Conservation (phyloP, 2,888 invertebrate genomes). For the Helicoverpa assulta region DNA sequence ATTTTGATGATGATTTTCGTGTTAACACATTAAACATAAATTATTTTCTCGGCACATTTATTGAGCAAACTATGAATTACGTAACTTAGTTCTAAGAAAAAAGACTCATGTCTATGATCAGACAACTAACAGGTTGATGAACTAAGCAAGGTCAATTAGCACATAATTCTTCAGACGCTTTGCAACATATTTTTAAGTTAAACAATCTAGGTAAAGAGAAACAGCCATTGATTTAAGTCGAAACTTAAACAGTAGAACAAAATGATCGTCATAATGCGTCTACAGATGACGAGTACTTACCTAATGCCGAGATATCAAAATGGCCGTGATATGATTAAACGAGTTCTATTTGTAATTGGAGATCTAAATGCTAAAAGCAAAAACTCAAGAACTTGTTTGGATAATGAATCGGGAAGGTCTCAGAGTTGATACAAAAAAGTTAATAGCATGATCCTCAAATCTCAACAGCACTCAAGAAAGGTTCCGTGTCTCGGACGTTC, state of each 20-base stretch:
- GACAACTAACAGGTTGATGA: slow-evolving; percentile 5
- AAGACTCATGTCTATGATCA: neutral
- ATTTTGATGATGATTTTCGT: too few species aligned
- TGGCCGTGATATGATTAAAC: slow-evolving; percentile 72
- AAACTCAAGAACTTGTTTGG: slow-evolving; percentile 12
- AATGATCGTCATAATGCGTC: slow-evolving; percentile 75
- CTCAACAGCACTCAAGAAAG: slow-evolving; percentile 43
- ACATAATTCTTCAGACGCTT: slow-evolving; percentile 48
- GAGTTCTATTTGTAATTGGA: slow-evolving; percentile 69
- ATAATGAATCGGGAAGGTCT: slow-evolving; percentile 12
- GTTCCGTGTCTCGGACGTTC: slow-evolving; percentile 36
- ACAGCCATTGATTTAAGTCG: slow-evolving; percentile 76
- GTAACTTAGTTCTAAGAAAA: too few species aligned
- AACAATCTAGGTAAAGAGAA: slow-evolving; percentile 67
- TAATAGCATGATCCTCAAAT: slow-evolving; percentile 40
- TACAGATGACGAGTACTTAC: slow-evolving; percentile 67
- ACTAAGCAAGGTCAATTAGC: slow-evolving; percentile 4
- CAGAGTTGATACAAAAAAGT: slow-evolving; percentile 8
- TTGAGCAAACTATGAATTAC: too few species aligned
- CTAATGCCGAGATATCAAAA: slow-evolving; percentile 75
- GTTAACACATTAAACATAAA: too few species aligned
- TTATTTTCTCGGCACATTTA: too few species aligned
- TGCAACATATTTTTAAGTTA: slow-evolving; percentile 63
- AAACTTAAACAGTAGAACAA: slow-evolving; percentile 74
- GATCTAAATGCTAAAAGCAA: slow-evolving; percentile 37